phyloP scores from a whole-genome alignment of 2,113 vertebrate genomes.

The Misgurnus anguillicaudatus region DNA sequence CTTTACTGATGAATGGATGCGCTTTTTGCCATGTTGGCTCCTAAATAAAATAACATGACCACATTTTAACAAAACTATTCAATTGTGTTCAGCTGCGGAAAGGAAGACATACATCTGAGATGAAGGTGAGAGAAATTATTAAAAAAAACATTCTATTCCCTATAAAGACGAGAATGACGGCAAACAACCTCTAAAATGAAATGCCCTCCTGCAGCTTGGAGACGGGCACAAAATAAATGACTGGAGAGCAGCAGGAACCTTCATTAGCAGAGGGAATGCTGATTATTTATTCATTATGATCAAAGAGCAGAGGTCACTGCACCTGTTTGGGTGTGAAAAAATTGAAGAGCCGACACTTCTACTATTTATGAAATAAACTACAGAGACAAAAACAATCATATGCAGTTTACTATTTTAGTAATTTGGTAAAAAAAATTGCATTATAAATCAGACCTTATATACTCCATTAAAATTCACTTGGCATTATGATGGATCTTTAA shows the following conservation, averaged over 20 bases:
- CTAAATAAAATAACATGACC: too few species aligned
- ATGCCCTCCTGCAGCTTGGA: constrained; percentile 13
- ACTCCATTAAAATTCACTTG: too few species aligned
- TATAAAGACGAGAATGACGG: constrained; percentile 7
- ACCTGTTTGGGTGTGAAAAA: constrained; percentile 11
- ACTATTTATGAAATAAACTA: not conserved
- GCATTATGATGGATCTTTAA: not conserved
- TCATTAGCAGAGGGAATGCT: constrained; percentile 41
- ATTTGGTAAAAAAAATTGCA: not conserved
- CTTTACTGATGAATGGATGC: too few species aligned
- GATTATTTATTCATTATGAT: constrained; percentile 49
- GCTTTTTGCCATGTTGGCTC: too few species aligned
- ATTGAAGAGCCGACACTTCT: not conserved
- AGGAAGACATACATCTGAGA: too few species aligned
- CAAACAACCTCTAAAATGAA: constrained; percentile 37
- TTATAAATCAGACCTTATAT: too few species aligned
- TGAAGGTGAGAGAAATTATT: too few species aligned
- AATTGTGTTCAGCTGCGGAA: too few species aligned
- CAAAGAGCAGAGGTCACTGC: constrained; percentile 26
- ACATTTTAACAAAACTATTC: too few species aligned
- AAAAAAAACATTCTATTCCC: not conserved
- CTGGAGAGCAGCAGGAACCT: constrained; percentile 15
- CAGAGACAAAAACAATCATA: not conserved
- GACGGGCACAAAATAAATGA: constrained; percentile 27
- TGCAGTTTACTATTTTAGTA: not conserved